Evolutionary conservation across 2,888 invertebrate genomes (phyloP), one percentile per base, ranked within the genome.

Genomic region (Drosophila formosana): DNA sequence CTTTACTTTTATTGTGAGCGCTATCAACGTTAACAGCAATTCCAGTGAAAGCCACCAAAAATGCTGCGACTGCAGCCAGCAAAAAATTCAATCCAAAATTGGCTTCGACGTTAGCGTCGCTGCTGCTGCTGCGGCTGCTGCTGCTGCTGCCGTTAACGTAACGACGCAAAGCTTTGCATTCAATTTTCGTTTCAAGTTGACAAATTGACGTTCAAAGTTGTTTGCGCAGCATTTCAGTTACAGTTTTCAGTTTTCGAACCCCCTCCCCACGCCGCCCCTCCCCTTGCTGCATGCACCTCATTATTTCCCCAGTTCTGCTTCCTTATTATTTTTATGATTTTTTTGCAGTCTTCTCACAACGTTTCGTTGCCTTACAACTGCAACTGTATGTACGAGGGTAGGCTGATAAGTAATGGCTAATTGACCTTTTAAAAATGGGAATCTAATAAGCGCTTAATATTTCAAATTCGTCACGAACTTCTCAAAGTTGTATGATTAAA

Each of bases 181-280:
- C 82, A 82, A 89, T 85, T 89, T 82, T 88, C 86, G 78, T 80
- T 82, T 73, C 72, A 74, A 85, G 89, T 89, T 85, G 85, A 85
- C 89, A 85, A 85, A 85, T 85, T 89, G 88, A 88, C 89, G 83
- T 85, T 78, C 88, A 85, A 85, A 85, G 80, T 89, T 85, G 89
- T 85, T 89, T 88, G 89, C 86, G 80, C 86, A 78, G 88, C 86
- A 76, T 88, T 85, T 89, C 80, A 78, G 82, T 80, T 76, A 87
- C 89, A 89, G 68, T 89, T 82, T 82, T 75, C 56, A 69, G 66
- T 84, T 81, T 67, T 52, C 56, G 30, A 3, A 45, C 50, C 50
- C 51, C 46, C 41, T 32, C 28, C 23, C 5, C 5, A 6, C 26
- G 13, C 28, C 30, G 7, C 37, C 32, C 9, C 9, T 4, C 11